Conservation (phyloP, 2,888 invertebrate genomes). For the Drosophila helvetica region DNA sequence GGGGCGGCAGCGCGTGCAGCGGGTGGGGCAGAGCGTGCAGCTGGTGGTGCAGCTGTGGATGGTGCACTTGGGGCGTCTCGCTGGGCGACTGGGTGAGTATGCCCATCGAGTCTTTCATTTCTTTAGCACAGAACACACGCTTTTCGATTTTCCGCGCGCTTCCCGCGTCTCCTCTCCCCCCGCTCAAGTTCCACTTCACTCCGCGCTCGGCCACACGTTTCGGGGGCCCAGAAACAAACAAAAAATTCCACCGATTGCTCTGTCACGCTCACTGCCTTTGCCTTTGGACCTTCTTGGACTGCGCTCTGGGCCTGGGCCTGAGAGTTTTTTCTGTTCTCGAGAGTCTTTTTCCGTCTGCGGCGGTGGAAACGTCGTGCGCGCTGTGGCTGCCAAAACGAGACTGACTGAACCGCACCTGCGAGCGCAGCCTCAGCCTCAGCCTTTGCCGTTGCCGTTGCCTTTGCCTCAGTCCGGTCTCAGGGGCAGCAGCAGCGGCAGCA, state of each 20-base stretch:
- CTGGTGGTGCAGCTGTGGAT: conserved; percentile 45
- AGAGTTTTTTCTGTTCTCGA: background rate
- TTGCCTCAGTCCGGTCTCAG: conserved; percentile 27
- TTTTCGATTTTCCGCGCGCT: background rate
- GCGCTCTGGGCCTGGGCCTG: background rate
- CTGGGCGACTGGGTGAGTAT: conserved; percentile 76
- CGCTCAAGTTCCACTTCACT: background rate
- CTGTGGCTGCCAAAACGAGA: conserved; percentile 81
- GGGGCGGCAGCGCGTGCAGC: conserved; percentile 27
- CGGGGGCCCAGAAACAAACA: background rate
- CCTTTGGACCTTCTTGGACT: background rate
- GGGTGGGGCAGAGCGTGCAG: conserved; percentile 40
- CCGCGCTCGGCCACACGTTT: background rate
- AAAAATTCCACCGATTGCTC: background rate
- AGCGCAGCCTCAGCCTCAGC: conserved; percentile 51
- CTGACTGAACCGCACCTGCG: conserved; percentile 83
- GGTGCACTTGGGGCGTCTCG: conserved; percentile 58
- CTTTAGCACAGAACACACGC: conserved; percentile 1
- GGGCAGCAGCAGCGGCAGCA: conserved; percentile 21
- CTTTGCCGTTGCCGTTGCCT: conserved; percentile 21
- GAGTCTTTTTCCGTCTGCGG: background rate
- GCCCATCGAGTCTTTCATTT: conserved; percentile 83
- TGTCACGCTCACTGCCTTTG: background rate
- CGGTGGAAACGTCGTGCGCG: conserved; percentile 50
- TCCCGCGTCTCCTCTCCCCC: background rate